Evolutionary conservation across 2,113 vertebrate genomes (phyloP).

Genomic region (Rhabdomys dilectus): DNA sequence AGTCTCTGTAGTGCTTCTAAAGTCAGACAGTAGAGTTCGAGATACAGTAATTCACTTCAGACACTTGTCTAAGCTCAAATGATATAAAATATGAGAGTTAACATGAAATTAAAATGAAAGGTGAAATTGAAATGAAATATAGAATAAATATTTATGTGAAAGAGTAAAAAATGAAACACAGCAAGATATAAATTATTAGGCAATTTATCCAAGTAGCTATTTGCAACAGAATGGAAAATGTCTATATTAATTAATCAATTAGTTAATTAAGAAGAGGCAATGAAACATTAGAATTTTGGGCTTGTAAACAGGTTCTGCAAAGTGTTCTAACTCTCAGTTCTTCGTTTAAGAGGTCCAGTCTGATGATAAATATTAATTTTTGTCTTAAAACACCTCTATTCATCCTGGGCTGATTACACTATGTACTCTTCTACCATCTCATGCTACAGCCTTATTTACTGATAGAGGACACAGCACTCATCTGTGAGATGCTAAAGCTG

Average conservation of each 20-base stretch:
- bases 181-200: neutral
- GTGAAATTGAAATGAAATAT: neutral
- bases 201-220: neutral
- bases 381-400: neutral
- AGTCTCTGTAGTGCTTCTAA: neutral
- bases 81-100: neutral
- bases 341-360: neutral
- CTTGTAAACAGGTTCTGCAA: neutral
- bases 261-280: neutral
- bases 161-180: neutral
- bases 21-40: neutral
- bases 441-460: fast-evolving
- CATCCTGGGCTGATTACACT: neutral
- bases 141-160: slow-evolving; percentile 15
- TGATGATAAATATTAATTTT: neutral
- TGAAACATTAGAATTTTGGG: neutral
- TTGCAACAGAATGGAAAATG: neutral
- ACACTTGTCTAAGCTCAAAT: neutral
- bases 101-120: neutral
- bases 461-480: no score
- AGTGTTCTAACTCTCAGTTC: neutral
- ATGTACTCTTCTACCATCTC: neutral
- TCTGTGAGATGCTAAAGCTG: neutral
- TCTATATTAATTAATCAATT: neutral
- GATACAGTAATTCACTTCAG: neutral